Conservation (phyloP, 2,113 vertebrate genomes). For the Sinocyclocheilus anophthalmus region DNA sequence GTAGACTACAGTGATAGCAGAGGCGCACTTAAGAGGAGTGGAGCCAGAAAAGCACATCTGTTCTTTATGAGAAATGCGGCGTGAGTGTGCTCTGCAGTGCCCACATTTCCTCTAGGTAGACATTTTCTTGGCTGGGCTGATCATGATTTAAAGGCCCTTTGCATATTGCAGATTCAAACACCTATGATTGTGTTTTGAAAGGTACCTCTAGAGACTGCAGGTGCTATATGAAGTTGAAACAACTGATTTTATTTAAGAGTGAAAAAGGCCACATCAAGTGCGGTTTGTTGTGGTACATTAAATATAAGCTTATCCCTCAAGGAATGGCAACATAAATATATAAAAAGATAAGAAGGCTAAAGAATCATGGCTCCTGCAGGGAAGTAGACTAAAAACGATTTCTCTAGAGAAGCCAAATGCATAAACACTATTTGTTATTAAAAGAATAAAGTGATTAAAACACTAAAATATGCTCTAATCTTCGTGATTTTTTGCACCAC, state of each 20-base stretch:
- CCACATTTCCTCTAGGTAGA: constrained; percentile 59
- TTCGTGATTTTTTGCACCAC: constrained; percentile 45
- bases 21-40: constrained; percentile 60
- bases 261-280: constrained; percentile 35
- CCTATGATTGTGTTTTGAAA: constrained; percentile 59
- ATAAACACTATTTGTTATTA: constrained; percentile 57
- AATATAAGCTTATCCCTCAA: constrained; percentile 34
- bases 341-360: constrained; percentile 25
- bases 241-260: constrained; percentile 48
- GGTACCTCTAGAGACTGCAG: constrained; percentile 53
- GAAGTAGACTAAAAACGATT: constrained; percentile 40
- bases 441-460: constrained; percentile 67
- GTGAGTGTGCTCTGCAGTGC: constrained; percentile 61
- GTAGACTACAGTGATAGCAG: constrained; percentile 64
- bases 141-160: constrained; percentile 64
- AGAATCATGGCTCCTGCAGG: constrained; percentile 13
- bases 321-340: constrained; percentile 18
- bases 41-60: constrained; percentile 74
- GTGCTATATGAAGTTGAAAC: constrained; percentile 57
- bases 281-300: constrained; percentile 24
- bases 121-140: constrained; percentile 62
- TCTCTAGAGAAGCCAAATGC: constrained; percentile 52
- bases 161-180: constrained; percentile 56
- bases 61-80: constrained; percentile 37
- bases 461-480: constrained; percentile 62